These are phyloP conservation scores for Synanthedon andrenaeformis DNA, from an alignment of 2,888 invertebrate genomes.

Conservation along the genomic window DNA sequence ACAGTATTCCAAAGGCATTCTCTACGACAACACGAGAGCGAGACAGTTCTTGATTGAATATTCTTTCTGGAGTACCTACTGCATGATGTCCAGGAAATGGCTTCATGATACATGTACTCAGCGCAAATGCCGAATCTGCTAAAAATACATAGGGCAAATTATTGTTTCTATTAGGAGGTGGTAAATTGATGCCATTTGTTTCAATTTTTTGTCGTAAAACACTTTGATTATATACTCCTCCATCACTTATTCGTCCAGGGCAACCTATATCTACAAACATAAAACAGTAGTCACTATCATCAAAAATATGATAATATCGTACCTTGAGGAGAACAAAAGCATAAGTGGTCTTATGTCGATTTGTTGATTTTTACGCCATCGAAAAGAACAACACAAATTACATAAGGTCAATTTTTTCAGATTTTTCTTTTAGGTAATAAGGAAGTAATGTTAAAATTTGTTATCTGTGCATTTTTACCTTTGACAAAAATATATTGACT, in stretches of 20 bases:
- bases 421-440: no score
- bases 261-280: constrained; percentile 17
- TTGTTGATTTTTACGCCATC: no score
- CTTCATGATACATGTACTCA: constrained; percentile 6
- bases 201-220: constrained; percentile 1
- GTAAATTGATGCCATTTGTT: neutral
- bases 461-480: no score
- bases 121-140: constrained; percentile 7
- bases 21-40: constrained; percentile 6
- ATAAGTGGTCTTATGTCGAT: no score
- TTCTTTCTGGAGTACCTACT: constrained; percentile 6
- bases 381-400: no score
- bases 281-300: constrained; percentile 20
- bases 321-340: no score
- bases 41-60: constrained; percentile 6
- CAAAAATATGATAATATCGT: no score
- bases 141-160: constrained; percentile 9
- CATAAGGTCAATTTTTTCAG: no score
- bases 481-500: no score
- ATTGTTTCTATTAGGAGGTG: constrained; percentile 1
- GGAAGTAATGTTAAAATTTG: no score
- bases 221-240: constrained; percentile 11
- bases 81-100: constrained; percentile 7
- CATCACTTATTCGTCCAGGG: constrained; percentile 6
- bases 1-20: constrained; percentile 8